phyloP scores from a whole-genome alignment of 2,113 vertebrate species.

The Egretta garzetta region DNA sequence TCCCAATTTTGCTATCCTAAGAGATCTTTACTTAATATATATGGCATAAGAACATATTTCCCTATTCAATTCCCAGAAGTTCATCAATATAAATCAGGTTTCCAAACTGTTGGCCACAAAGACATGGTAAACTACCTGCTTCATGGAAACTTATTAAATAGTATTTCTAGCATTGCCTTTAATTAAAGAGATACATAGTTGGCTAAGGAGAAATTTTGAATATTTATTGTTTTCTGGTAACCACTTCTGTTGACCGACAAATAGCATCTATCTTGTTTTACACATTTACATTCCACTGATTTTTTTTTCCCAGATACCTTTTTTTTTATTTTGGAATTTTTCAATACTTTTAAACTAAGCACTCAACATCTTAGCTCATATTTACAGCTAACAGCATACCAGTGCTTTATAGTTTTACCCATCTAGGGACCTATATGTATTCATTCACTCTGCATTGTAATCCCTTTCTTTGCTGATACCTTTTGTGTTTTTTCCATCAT shows the following conservation, averaged over 20 bases:
- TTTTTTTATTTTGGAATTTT: neutral
- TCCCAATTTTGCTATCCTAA: neutral
- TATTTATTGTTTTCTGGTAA: neutral
- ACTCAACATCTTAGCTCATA: neutral
- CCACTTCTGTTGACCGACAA: neutral
- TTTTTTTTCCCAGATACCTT: rapidly evolving
- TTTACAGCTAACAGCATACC: neutral
- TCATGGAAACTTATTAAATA: neutral
- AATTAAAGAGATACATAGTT: neutral
- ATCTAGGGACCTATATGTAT: neutral
- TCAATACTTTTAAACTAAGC: neutral
- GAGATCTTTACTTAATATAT: neutral
- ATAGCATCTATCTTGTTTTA: neutral
- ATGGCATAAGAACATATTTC: neutral
- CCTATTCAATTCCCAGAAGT: neutral
- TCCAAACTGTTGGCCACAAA: neutral
- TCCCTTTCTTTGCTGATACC: neutral
- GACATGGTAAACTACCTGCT: neutral
- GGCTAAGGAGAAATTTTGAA: neutral
- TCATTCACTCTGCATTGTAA: neutral
- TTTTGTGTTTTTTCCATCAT: neutral
- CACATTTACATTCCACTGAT: neutral
- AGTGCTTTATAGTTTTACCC: neutral
- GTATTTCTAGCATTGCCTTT: neutral
- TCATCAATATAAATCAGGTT: neutral